Conservation (phyloP, 2,113 vertebrate genomes). For the Thryonomys swinderianus region DNA sequence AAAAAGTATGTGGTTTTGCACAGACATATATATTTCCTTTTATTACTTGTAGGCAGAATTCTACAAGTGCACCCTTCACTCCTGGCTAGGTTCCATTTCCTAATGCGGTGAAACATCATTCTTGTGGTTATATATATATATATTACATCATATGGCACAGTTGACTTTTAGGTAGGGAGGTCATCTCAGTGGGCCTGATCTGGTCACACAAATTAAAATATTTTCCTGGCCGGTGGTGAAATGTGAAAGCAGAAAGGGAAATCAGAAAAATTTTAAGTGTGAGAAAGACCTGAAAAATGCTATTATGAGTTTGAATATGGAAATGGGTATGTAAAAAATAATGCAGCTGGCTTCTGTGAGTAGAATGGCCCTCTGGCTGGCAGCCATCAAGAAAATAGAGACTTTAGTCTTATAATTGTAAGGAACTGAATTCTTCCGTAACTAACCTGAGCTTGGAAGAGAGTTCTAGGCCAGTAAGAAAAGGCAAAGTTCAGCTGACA, state of each 20-base stretch:
- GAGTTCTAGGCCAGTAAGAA: background rate
- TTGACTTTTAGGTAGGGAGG: background rate
- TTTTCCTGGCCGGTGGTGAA: background rate
- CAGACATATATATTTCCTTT: background rate
- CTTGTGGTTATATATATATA: background rate
- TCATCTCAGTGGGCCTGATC: background rate
- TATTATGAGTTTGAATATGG: background rate
- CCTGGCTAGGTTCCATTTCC: background rate
- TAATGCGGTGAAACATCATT: background rate
- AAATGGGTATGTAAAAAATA: background rate
- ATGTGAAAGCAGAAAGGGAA: background rate
- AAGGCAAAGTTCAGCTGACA: background rate
- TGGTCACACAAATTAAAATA: background rate
- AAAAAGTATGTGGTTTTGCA: background rate
- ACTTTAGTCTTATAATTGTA: background rate
- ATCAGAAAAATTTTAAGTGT: background rate
- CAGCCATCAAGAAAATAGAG: background rate
- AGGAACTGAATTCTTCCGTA: conserved; percentile 18
- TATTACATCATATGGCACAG: background rate
- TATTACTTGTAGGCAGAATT: conserved; percentile 28
- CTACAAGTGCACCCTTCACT: background rate
- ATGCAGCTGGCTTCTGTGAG: background rate
- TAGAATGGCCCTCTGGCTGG: background rate
- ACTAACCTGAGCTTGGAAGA: background rate
- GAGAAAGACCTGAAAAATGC: background rate